Percentiles rank a stretch among this genome's conserved stretches.
Evolutionary conservation across 1,140 invertebrate species (phyloP).

Genomic region (Tetramorium alpestre): DNA sequence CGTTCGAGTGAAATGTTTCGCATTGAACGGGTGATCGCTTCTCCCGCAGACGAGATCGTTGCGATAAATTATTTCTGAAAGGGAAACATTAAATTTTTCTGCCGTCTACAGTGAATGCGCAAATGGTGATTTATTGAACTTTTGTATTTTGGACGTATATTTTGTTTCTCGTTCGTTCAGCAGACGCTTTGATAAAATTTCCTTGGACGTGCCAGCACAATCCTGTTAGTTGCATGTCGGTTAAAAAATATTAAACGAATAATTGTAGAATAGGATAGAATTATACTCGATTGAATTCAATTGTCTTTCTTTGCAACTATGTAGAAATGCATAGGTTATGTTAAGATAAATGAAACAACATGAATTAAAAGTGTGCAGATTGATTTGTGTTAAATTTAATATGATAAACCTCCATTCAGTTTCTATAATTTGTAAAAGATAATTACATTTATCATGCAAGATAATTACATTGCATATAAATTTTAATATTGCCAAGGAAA

Average conservation of each 20-base stretch:
- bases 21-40: neutral
- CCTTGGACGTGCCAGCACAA: neutral
- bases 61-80: slow-evolving; percentile 14
- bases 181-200: neutral
- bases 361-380: neutral
- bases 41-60: neutral
- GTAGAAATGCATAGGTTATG: slow-evolving; percentile 64
- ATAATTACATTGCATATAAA: neutral
- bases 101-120: neutral
- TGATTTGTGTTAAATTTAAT: neutral
- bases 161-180: neutral
- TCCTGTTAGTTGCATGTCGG: neutral
- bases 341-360: slow-evolving; percentile 43
- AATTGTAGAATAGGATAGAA: neutral
- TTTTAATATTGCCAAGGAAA: neutral
- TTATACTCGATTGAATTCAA: neutral
- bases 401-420: neutral
- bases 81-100: neutral
- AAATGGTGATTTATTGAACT: neutral
- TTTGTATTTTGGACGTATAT: neutral
- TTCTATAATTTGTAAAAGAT: neutral
- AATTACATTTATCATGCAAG: neutral
- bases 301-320: neutral
- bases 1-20: neutral
- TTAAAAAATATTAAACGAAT: neutral